These are phyloP conservation scores for Phytoseiulus persimilis DNA, from an alignment of 2,888 invertebrate species.

Conservation along the genomic window DNA sequence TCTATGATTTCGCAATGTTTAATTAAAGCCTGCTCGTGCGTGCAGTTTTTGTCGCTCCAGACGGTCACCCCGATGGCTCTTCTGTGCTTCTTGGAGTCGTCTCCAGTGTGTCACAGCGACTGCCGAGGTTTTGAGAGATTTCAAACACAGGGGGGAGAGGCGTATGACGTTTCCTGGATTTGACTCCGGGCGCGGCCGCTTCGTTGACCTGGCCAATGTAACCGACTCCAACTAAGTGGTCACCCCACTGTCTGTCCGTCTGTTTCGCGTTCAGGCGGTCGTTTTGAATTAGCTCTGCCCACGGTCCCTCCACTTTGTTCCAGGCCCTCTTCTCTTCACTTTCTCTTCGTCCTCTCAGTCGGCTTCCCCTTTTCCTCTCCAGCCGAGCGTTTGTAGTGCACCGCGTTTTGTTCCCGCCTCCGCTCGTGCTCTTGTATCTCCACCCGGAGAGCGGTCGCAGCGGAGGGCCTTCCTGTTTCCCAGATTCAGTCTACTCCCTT, in stretches of 20 bases:
- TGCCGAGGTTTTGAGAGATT: not conserved
- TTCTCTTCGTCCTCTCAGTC: not conserved
- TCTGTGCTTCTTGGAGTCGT: not conserved
- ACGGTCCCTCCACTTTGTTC: not conserved
- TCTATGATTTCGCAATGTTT: not conserved
- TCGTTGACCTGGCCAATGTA: not conserved
- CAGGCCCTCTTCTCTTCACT: not conserved
- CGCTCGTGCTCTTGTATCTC: not conserved
- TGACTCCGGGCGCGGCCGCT: not conserved
- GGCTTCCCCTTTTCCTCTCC: not conserved
- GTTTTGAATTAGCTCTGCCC: not conserved
- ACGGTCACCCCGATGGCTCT: not conserved
- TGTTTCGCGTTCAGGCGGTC: not conserved
- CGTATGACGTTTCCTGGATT: not conserved
- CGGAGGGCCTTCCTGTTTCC: no score
- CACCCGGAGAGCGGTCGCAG: no score
- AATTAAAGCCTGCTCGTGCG: not conserved
- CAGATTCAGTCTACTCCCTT: not conserved
- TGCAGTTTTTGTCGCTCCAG: not conserved
- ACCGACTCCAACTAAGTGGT: not conserved
- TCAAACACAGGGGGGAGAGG: no score
- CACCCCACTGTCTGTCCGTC: not conserved
- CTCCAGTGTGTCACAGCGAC: not conserved
- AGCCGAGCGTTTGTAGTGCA: not conserved
- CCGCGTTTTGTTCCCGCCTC: not conserved